A percentile compares a stretch with the other conserved stretches of the same genome.
phyloP scores from a whole-genome alignment of 1,140 invertebrate genomes.

The Calephelis nemesis region DNA sequence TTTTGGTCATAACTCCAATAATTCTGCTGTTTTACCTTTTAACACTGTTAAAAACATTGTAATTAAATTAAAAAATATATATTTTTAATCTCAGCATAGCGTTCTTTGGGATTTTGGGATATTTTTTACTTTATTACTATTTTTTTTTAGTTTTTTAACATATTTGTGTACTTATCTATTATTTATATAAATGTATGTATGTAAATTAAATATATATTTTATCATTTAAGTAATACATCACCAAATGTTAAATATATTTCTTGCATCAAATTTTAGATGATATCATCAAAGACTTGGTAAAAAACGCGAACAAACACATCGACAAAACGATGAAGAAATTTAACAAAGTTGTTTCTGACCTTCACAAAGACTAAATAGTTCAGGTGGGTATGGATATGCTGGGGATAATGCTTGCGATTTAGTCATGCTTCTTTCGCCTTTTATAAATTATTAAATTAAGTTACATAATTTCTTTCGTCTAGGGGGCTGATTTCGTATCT shows the following conservation, averaged over 20 bases:
- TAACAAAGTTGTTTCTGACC: constrained; percentile 44
- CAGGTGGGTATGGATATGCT: constrained; percentile 41
- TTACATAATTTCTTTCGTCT: too few species aligned
- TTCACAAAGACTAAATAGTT: constrained; percentile 44
- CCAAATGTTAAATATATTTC: not conserved
- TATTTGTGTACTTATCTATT: too few species aligned
- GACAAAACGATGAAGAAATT: constrained; percentile 56
- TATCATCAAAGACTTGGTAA: constrained; percentile 48
- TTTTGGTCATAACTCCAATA: too few species aligned
- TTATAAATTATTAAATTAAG: not conserved
- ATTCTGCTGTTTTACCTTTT: too few species aligned
- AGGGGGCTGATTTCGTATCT: too few species aligned
- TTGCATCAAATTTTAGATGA: constrained; percentile 41
- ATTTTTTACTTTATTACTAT: too few species aligned
- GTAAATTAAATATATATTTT: not conserved
- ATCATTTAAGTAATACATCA: not conserved
- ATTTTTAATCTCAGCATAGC: too few species aligned
- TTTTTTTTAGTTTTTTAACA: too few species aligned
- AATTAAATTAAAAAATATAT: too few species aligned
- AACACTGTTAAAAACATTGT: too few species aligned
- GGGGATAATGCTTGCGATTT: constrained; percentile 24
- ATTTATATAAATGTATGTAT: too few species aligned
- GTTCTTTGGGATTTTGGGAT: too few species aligned
- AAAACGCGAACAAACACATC: constrained; percentile 49
- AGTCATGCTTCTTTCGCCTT: not conserved